Base-by-base conservation (phyloP, 2,888 invertebrate species). In the Tenthredo scrophulariae region DNA sequence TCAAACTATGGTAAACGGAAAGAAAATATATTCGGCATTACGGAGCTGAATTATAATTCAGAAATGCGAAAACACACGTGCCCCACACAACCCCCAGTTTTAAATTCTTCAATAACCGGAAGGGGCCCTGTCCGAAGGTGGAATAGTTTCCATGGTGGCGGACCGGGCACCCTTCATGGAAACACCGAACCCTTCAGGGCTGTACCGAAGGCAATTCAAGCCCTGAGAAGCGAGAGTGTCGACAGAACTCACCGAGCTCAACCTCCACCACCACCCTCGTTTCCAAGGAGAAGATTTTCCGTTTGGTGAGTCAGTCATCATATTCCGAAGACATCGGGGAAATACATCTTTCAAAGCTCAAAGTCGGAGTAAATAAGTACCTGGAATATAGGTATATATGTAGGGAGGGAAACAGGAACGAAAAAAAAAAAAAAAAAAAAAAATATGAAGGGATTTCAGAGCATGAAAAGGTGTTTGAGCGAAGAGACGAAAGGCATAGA, bases 81-180 rank as follows among this genome's bases (percentile, higher is more conserved):
- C n/a, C 77, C 86, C 7, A 37, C 37, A 13, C 79, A 72, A 1
- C 86, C 84, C 10, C 54, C 58, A 87, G 87, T 77, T 13, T 85
- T 67, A 86, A 87, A 87, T 85, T 84, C 85, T 86, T 87, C 86
- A 85, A 22, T 29, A 87, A 88, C 87, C 84, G 86, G 84, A 72
- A 90, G 92, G 85, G 94, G 93, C 85, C 93, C 94, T 54, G 94
- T 94, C 86, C 91, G 94, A 84, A 90, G 94, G 85, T 94, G 94
- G 94, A 94, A 94, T 91, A 94, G 94, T 87, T 94, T 94, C 88
- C 94, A 94, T 88, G 92, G 92, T 29, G 89, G 90, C 85, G 89
- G 92, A 74, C 86, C 87, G 83, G 86, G 88, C 58, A 87, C 85
- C 85, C 87, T 88, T 79, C 88, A 88, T 80, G 77, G 91, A 90